phyloP scores from a whole-genome alignment of 1,140 invertebrate genomes.

The Ruditapes philippinarum region DNA sequence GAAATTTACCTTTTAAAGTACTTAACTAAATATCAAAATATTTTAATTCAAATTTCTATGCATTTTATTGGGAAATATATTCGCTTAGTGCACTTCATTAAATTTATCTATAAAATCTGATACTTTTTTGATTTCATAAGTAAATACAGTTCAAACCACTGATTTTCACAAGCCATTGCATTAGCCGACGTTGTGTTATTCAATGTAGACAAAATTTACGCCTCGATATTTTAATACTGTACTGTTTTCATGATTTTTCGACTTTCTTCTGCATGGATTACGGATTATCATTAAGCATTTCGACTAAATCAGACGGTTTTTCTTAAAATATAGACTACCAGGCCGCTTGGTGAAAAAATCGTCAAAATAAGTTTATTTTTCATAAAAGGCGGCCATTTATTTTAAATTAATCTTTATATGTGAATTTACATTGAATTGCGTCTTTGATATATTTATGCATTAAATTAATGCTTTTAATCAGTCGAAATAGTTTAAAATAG shows the following conservation, averaged over 20 bases:
- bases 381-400: too few species aligned
- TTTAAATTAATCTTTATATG: too few species aligned
- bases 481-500: too few species aligned
- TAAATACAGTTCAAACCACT: background rate
- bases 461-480: too few species aligned
- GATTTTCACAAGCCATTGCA: background rate
- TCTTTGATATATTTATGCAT: too few species aligned
- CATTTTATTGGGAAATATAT: background rate
- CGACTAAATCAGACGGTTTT: background rate
- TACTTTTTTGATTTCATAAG: background rate
- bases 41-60: background rate
- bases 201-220: constrained; percentile 12
- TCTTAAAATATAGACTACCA: background rate
- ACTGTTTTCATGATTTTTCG: constrained; percentile 9
- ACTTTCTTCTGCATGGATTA: background rate
- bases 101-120: background rate
- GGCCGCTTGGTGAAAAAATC: too few species aligned
- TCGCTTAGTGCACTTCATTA: constrained; percentile 19
- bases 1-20: background rate
- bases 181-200: background rate
- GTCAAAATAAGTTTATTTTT: too few species aligned
- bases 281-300: background rate
- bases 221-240: constrained; percentile 25
- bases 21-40: background rate
- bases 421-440: too few species aligned